Evolutionary conservation across 2,113 vertebrate genomes (phyloP), one percentile per base, ranked within the genome.

Genomic region (Melanotaenia duboulayi): DNA sequence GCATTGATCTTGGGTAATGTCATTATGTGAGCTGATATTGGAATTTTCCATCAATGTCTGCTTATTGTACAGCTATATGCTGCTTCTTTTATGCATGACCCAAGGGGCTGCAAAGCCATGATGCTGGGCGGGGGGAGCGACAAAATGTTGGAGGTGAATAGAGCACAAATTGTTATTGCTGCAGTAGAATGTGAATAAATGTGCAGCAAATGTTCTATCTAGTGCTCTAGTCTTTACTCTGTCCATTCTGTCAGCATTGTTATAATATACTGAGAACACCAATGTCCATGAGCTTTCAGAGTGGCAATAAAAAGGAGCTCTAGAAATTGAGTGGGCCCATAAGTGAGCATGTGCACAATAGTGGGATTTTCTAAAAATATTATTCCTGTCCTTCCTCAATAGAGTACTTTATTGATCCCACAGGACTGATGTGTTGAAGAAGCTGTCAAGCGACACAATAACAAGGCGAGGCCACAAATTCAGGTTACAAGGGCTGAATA

Each of bases 301-400:
- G 16, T 2, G 66, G 72, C 35, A 60, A 35, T 82, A 81, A 87
- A 84, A 50, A 72, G 64, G 70, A 68, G 56, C 69, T 73, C 39
- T 39, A 22, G 35, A 56, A 37, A 73, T 54, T 35, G 42, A 65
- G 0, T 12, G 60, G 52, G 39, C 49, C 28, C 24, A 20, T 25
- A 71, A 32, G 71, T 35, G 49, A 70, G 17, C 22, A 77, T 17
- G 22, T 42, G 37, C 32, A 14, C 22, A 16, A 60, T 28, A 55
- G 58, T 49, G 2, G 11, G 24, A 54, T 65, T 65, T 69, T 60
- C 60, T 1, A 50, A 20, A 59, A 64, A 37, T 48, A 49, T 58
- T n/a, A 75, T 76, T 78, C 69, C 32, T 60, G 62, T 61, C 67
- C 61, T 80, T 10, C 42, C 42, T 64, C 22, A 40, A 19, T 14